These are phyloP conservation scores for Eupithecia abbreviata DNA, from an alignment of 2,888 invertebrate genomes.

Conservation along the genomic window DNA sequence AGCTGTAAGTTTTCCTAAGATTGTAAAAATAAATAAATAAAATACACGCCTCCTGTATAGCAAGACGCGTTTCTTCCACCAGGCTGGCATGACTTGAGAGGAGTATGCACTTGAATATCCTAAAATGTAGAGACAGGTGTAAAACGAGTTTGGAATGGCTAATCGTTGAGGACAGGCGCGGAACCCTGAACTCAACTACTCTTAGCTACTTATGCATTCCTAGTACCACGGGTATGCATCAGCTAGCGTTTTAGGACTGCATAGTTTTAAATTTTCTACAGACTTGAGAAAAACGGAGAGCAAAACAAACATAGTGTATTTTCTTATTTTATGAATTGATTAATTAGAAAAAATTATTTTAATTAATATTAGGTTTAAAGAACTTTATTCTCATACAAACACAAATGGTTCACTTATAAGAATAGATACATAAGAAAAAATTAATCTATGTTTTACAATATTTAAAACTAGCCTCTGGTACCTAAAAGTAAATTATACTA, in stretches of 20 bases:
- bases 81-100: constrained; percentile 8
- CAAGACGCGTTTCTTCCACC: neutral
- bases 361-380: too few relatives aligned
- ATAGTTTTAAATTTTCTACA: neutral
- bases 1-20: too few relatives aligned
- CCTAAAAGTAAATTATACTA: too few relatives aligned
- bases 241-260: constrained; percentile 17
- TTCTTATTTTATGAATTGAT: too few relatives aligned
- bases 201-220: constrained; percentile 32
- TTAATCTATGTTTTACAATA: too few relatives aligned
- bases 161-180: constrained; percentile 21
- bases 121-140: constrained; percentile 10
- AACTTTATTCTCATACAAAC: too few relatives aligned
- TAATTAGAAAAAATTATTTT: too few relatives aligned
- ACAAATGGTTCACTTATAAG: too few relatives aligned
- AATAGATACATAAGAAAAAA: too few relatives aligned
- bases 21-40: too few relatives aligned
- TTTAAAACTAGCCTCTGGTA: too few relatives aligned
- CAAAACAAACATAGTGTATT: neutral
- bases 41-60: neutral
- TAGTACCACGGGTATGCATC: constrained; percentile 21
- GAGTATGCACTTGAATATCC: constrained; percentile 15
- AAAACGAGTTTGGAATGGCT: constrained; percentile 19
- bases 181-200: constrained; percentile 30
- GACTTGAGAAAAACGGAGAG: neutral